phyloP scores from a whole-genome alignment of 2,888 invertebrate genomes.

The Amaurobius ferox region DNA sequence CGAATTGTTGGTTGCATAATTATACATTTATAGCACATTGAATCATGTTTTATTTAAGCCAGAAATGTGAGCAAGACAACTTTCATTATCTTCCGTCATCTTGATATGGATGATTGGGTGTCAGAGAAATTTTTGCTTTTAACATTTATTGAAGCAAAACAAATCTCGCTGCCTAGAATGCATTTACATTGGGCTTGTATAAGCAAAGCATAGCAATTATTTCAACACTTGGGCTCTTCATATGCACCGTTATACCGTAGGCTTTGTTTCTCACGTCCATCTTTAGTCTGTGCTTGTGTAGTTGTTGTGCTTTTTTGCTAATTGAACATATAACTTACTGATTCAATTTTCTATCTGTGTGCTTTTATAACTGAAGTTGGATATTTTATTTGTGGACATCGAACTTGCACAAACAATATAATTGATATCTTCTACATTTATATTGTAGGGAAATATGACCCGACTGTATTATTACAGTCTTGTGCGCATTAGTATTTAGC shows the following conservation, averaged over 20 bases:
- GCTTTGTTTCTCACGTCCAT: too few relatives aligned
- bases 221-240: constrained; percentile 1
- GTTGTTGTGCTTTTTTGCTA: not conserved
- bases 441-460: not conserved
- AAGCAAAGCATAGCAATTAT: constrained; percentile 9
- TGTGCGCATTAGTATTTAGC: constrained; percentile 64
- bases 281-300: constrained; percentile 2
- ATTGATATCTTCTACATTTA: too few relatives aligned
- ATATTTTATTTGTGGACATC: not conserved
- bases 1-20: not conserved
- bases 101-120: constrained; percentile 5
- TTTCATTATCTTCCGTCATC: not conserved
- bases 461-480: constrained; percentile 15
- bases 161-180: not conserved
- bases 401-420: too few relatives aligned
- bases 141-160: not conserved
- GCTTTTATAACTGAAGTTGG: too few relatives aligned
- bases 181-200: constrained; percentile 15
- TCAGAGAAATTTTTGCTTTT: not conserved
- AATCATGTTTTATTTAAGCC: not conserved
- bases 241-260: too few relatives aligned
- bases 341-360: too few relatives aligned
- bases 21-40: constrained; percentile 19
- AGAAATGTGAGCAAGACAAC: constrained; percentile 10
- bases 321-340: not conserved